Evolutionary conservation across 2,797 vertebrate species (phyloP).

Genomic region (Geotria australis): DNA sequence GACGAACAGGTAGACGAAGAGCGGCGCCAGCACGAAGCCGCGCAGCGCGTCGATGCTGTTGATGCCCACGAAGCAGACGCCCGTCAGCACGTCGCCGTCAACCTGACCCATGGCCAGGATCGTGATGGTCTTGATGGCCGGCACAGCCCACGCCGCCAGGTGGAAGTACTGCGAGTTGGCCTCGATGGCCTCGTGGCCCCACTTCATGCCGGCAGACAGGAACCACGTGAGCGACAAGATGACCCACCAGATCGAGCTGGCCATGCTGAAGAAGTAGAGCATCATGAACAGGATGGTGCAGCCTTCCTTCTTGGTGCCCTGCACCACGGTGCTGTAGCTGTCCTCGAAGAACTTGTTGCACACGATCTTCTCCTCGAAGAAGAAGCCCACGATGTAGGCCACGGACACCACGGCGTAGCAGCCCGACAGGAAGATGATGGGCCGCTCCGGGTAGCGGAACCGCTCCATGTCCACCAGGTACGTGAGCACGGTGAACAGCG

Average conservation of each 20-base stretch:
- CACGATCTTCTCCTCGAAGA: conserved; percentile 58
- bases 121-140: conserved; percentile 71
- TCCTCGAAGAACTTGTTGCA: conserved; percentile 56
- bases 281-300: conserved; percentile 97
- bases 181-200: conserved; percentile 85
- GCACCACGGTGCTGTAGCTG: conserved; percentile 49
- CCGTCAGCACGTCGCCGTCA: conserved; percentile 58
- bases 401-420: conserved; percentile 76
- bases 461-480: conserved; percentile 88
- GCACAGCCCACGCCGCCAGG: conserved; percentile 73
- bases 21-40: conserved; percentile 58
- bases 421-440: conserved; percentile 76
- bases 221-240: conserved; percentile 85
- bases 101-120: conserved; percentile 70
- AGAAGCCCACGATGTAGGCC: conserved; percentile 61
- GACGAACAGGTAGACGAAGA: conserved; percentile 72
- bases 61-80: conserved; percentile 70
- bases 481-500: conserved; percentile 64
- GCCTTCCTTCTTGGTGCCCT: conserved; percentile 76
- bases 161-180: conserved; percentile 92
- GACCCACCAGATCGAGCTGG: conserved; percentile 97
- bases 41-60: conserved; percentile 65
- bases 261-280: conserved; percentile 93
- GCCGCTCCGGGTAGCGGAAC: conserved; percentile 75
- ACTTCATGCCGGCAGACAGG: conserved; percentile 74